Evolutionary conservation across 2,113 vertebrate genomes (phyloP).

Genomic region (Salvelinus fontinalis): DNA sequence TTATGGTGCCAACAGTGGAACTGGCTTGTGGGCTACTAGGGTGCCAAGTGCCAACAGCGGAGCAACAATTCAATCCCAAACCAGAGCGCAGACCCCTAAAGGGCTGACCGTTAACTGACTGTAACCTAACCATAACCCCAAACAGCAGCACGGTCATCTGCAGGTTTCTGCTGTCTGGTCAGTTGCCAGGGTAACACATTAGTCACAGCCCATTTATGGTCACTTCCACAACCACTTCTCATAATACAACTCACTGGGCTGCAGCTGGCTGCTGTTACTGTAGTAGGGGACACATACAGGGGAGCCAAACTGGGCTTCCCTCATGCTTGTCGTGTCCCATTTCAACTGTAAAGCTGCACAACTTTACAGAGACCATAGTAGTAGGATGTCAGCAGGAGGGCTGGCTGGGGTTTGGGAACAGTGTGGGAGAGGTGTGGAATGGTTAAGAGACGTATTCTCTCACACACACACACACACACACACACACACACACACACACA

Average conservation of each 20-base stretch:
- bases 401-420: slow-evolving; percentile 20
- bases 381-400: too few species aligned
- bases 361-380: too few species aligned
- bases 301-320: slow-evolving; percentile 39
- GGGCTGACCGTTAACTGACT: slow-evolving; percentile 54
- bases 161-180: slow-evolving; percentile 55
- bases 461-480: slow-evolving; percentile 14
- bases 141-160: slow-evolving; percentile 55
- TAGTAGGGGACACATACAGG: slow-evolving; percentile 49
- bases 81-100: slow-evolving; percentile 39
- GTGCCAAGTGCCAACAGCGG: too few species aligned
- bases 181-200: slow-evolving; percentile 53
- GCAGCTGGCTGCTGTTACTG: slow-evolving; percentile 38
- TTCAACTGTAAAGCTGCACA: too few species aligned
- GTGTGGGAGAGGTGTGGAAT: slow-evolving; percentile 33
- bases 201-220: slow-evolving; percentile 43
- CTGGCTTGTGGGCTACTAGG: too few species aligned
- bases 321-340: too few species aligned
- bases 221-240: slow-evolving; percentile 51
- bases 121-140: slow-evolving; percentile 50
- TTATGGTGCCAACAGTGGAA: slow-evolving; percentile 21
- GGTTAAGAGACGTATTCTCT: slow-evolving; percentile 12
- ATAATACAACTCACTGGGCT: slow-evolving; percentile 29
- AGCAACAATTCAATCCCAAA: slow-evolving; percentile 8
- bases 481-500: slow-evolving; percentile 22